phyloP scores from a whole-genome alignment of 2,888 invertebrate genomes.

The Epirrhoe alternata region DNA sequence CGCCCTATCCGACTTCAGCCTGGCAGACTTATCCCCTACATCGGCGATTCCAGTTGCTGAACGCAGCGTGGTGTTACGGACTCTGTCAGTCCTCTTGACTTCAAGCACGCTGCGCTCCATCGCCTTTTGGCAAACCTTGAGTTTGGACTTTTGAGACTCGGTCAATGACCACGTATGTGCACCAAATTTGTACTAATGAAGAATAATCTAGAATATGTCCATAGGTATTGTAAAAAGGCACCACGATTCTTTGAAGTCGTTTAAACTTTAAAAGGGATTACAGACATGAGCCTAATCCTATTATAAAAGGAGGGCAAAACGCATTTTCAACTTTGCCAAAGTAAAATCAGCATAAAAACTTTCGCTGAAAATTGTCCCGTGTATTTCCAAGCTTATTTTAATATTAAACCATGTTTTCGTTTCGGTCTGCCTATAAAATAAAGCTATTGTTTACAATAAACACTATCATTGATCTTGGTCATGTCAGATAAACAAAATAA shows the following conservation, averaged over 20 bases:
- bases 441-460: conserved; percentile 42
- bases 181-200: neutral
- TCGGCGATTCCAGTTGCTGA: too few relatives aligned
- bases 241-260: neutral
- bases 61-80: too few relatives aligned
- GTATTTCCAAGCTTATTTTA: conserved; percentile 38
- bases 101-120: too few relatives aligned
- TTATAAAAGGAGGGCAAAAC: neutral
- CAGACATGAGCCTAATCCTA: neutral
- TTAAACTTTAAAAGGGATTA: neutral
- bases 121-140: too few relatives aligned
- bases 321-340: neutral
- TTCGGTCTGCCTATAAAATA: conserved; percentile 36
- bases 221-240: neutral
- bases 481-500: conserved; percentile 42
- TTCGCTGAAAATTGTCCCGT: conserved; percentile 17
- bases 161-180: too few relatives aligned
- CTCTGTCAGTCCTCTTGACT: too few relatives aligned
- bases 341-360: neutral
- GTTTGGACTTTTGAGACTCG: too few relatives aligned
- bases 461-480: conserved; percentile 44
- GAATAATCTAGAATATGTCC: neutral
- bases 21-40: too few relatives aligned
- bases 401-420: conserved; percentile 37
- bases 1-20: too few relatives aligned